Evolutionary conservation across 2,888 invertebrate genomes (phyloP), one percentile per base, ranked within the genome.

Genomic region (Diplolepis rosae): DNA sequence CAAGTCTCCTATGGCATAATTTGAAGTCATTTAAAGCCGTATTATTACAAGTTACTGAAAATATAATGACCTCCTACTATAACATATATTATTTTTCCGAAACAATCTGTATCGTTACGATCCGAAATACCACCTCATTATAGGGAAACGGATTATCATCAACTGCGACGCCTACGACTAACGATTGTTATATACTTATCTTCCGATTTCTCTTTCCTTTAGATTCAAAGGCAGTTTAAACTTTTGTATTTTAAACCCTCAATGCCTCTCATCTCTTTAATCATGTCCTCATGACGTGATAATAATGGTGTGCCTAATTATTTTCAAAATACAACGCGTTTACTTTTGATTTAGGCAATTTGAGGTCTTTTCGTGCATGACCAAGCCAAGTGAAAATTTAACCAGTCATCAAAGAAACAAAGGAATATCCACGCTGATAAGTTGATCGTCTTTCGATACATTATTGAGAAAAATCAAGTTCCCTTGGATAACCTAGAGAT

Each of bases 341-440:
- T 22, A 18, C 48, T 48, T 22, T 48, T 18, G 45, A 2, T 18
- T 45, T 5, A 4, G 48, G 22, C 22, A 48, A 48, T 22, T 1
- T 7, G 18, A 18, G 48, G 48, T 22, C 30, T 30, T 32, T 52
- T 54, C 18, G 4, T 54, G 54, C 54, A 54, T 28, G 54, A 54
- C 52, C 52, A 52, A 28, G 54, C 32, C n/a, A 5, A 52, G 7
- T 1, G 18, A 30, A 39, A 22, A 39, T 61, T 22, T 15, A 30
- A 22, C 61, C n/a, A 61, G 61, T 61, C 61, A 61, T 61, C 61
- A 61, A n/a, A 39, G n/a, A 61, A 61, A 61, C 24, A 61, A 61
- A 61, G 22, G 61, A 61, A 42, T 61, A 39, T 39, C 22, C 39
- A 13, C 32, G 18, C 11, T 5, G 56, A 56, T 56, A 35, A 56